Percentiles rank a stretch among this genome's conserved stretches.
Evolutionary conservation across 2,797 vertebrate genomes (phyloP).

Genomic region (Macropus fuliginosus): DNA sequence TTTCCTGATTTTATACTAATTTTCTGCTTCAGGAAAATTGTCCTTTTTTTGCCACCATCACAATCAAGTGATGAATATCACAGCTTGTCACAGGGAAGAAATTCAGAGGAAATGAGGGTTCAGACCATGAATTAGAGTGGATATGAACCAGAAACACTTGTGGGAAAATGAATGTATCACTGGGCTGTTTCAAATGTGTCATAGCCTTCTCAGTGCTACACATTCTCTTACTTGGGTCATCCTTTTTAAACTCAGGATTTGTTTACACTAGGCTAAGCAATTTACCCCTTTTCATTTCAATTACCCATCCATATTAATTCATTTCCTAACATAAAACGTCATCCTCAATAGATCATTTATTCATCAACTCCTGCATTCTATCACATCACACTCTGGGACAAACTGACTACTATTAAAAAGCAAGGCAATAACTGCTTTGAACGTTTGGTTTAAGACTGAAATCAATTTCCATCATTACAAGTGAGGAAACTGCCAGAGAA

Average conservation of each 20-base stretch:
- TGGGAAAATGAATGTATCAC: background rate
- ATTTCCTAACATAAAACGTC: background rate
- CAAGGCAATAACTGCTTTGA: background rate
- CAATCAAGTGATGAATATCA: background rate
- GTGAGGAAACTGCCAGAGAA: slow-evolving; percentile 8
- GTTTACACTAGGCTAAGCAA: background rate
- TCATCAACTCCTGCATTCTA: background rate
- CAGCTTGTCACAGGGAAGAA: background rate
- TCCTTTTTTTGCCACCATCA: background rate
- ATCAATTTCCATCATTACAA: slow-evolving; percentile 2
- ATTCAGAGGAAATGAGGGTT: background rate
- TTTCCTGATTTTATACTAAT: background rate
- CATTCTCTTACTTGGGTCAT: background rate
- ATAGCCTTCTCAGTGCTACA: background rate
- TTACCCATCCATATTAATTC: slow-evolving; percentile 22
- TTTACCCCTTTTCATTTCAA: slow-evolving; percentile 14
- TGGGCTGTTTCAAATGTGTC: background rate
- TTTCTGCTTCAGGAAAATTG: background rate
- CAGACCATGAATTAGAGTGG: background rate
- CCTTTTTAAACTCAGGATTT: background rate
- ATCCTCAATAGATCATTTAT: slow-evolving; percentile 3
- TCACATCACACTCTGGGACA: background rate
- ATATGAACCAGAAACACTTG: background rate
- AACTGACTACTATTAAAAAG: background rate
- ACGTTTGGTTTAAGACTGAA: slow-evolving; percentile 23